phyloP scores from a whole-genome alignment of 2,113 vertebrate genomes.

The Notarius lentiginosus region DNA sequence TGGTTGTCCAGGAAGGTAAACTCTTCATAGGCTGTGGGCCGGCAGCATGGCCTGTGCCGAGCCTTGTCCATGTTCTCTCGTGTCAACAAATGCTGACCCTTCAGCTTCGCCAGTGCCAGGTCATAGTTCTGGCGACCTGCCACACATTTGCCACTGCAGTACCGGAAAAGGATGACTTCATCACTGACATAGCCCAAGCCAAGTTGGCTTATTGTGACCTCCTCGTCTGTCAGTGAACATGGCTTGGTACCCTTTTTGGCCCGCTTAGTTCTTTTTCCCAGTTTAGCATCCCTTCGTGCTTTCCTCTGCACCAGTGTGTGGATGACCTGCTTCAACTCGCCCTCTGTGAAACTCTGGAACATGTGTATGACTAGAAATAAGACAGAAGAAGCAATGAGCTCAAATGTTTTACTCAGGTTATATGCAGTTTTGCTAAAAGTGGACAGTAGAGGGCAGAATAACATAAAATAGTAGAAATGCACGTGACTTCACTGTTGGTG shows the following conservation, averaged over 20 bases:
- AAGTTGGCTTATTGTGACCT: constrained; percentile 77
- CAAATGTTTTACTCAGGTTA: not conserved
- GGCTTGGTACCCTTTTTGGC: constrained; percentile 72
- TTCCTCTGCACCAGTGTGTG: constrained; percentile 68
- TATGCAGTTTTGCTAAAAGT: not conserved
- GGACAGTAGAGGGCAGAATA: too few species aligned
- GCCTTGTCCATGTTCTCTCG: constrained; percentile 64
- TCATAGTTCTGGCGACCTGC: constrained; percentile 78
- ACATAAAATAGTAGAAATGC: too few species aligned
- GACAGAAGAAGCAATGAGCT: not conserved
- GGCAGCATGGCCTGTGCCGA: constrained; percentile 79
- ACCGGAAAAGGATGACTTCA: constrained; percentile 81
- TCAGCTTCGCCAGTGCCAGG: constrained; percentile 75
- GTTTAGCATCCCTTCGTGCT: constrained; percentile 55
- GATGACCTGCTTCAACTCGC: constrained; percentile 77
- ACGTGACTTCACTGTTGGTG: too few species aligned
- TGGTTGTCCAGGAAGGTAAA: constrained; percentile 79
- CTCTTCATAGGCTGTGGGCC: constrained; percentile 80
- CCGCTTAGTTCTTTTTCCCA: constrained; percentile 72
- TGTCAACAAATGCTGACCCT: constrained; percentile 67
- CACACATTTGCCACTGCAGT: constrained; percentile 83
- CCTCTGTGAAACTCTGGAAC: constrained; percentile 82
- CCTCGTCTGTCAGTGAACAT: constrained; percentile 62
- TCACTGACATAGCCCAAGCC: constrained; percentile 82
- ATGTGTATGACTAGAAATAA: constrained; percentile 71